Evolutionary conservation across 2,797 vertebrate species (phyloP), one percentile per base, ranked within the genome.

Genomic region (Anabacerthia variegaticeps): DNA sequence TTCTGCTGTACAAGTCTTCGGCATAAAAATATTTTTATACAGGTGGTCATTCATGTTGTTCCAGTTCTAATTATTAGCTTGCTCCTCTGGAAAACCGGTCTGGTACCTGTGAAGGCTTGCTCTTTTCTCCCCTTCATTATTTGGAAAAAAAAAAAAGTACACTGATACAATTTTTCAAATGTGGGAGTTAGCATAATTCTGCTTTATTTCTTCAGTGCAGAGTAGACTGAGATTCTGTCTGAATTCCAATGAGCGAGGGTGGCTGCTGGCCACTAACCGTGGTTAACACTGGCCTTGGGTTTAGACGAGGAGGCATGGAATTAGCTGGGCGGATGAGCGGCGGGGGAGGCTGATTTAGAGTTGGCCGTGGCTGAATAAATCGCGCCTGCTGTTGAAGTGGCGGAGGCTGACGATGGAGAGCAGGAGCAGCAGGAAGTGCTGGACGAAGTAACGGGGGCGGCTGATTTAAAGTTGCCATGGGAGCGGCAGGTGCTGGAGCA

Each of bases 301-400:
- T 99, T 56, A 99, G 99, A 75, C 99, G 99, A 9, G 99, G 99
- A 6, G 99, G 99, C 97, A 98, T 96, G 32, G 99, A 98, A 86
- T 98, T 99, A 98, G 98, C 98, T 37, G 99, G 99, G 72, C 99
- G 99, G 93, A 99, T 99, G 90, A 99, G 99, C 1, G 98, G 98
- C 1, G 99, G 99, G 0, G 99, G 99, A 5, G 99, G 99, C 97
- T 99, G 99, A 91, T 99, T 99, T 20, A 99, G 98, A 9, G 98
- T 98, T 37, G 99, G 98, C 91, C 99, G 98, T 61, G 99, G 99
- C 97, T 99, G 99, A 76, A 99, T 98, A 96, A 99, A 99, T 72
- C 99, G 99, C 2, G 98, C 99, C 97, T 99, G 99, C 95, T 99
- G 99, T 95, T 99, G 99, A 6, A 99, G 99, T 4, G 99, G 99